These are phyloP conservation scores for Philhelius pedissequus DNA, from an alignment of 2,888 invertebrate genomes.

Conservation along the genomic window DNA sequence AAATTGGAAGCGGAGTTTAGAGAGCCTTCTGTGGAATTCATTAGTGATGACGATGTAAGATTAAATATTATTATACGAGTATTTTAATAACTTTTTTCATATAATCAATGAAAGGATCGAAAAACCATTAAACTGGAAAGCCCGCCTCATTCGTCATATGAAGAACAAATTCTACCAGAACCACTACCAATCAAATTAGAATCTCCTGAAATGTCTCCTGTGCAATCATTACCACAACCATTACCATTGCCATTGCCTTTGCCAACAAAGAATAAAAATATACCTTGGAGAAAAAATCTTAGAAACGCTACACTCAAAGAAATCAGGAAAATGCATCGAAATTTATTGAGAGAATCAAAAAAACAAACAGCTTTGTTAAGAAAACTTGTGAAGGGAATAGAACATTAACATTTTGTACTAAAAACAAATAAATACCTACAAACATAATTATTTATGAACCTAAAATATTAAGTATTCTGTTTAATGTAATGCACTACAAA, in stretches of 20 bases:
- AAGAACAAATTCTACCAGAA: background rate
- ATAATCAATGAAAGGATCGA: too few relatives aligned
- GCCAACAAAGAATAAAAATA: background rate
- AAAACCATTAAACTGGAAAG: background rate
- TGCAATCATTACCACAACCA: background rate
- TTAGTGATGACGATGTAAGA: background rate
- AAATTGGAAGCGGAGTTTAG: background rate
- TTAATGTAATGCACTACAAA: too few relatives aligned
- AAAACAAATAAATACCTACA: too few relatives aligned
- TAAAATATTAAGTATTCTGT: too few relatives aligned
- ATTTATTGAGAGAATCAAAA: constrained; percentile 17
- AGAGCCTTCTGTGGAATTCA: background rate
- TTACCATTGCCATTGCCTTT: too few relatives aligned
- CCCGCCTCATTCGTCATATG: background rate
- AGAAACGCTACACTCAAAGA: background rate
- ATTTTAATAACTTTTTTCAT: too few relatives aligned
- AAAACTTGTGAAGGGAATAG: background rate
- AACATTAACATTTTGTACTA: too few relatives aligned
- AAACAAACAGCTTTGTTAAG: constrained; percentile 27
- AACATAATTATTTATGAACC: too few relatives aligned
- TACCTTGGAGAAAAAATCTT: background rate
- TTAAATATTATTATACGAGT: background rate
- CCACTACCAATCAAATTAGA: too few relatives aligned
- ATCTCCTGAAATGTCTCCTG: background rate
- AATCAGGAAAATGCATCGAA: constrained; percentile 30